phyloP scores from a whole-genome alignment of 1,140 invertebrate genomes.

The Trachymyrmex septentrionalis region DNA sequence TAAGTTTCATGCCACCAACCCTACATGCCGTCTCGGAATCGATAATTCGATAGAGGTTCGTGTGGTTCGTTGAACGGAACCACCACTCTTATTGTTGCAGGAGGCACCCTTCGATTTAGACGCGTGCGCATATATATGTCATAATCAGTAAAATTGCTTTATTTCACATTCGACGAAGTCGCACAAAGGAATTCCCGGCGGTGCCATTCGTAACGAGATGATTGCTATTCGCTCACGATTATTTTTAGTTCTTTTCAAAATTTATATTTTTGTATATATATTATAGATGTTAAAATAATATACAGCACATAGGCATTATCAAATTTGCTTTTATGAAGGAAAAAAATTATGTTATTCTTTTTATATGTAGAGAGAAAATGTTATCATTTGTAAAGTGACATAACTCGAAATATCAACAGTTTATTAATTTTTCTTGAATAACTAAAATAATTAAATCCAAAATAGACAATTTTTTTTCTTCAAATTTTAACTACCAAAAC shows the following conservation, averaged over 20 bases:
- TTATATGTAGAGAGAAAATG: background rate
- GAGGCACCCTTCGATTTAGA: constrained; percentile 15
- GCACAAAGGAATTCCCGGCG: constrained; percentile 33
- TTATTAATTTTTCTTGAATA: too few species aligned
- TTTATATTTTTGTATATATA: constrained; percentile 17
- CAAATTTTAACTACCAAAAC: too few species aligned
- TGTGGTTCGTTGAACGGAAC: constrained; percentile 72
- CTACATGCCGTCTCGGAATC: constrained; percentile 73
- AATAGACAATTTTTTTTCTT: too few species aligned
- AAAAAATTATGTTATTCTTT: background rate
- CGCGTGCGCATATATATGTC: background rate
- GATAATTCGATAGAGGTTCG: constrained; percentile 69
- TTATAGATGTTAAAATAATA: background rate
- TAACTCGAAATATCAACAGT: too few species aligned
- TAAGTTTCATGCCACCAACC: constrained; percentile 80
- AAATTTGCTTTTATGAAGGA: constrained; percentile 9
- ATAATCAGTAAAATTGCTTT: constrained; percentile 50
- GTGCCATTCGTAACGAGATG: constrained; percentile 34
- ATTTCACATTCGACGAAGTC: constrained; percentile 44
- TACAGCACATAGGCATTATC: background rate
- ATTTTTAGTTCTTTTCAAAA: constrained; percentile 48
- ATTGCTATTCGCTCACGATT: constrained; percentile 40
- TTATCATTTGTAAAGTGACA: background rate
- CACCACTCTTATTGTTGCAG: constrained; percentile 57
- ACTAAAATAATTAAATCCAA: too few species aligned